A percentile compares a stretch with the other conserved stretches of the same genome.
Conservation (phyloP, 2,113 vertebrate genomes). For the Ailurus styani region DNA sequence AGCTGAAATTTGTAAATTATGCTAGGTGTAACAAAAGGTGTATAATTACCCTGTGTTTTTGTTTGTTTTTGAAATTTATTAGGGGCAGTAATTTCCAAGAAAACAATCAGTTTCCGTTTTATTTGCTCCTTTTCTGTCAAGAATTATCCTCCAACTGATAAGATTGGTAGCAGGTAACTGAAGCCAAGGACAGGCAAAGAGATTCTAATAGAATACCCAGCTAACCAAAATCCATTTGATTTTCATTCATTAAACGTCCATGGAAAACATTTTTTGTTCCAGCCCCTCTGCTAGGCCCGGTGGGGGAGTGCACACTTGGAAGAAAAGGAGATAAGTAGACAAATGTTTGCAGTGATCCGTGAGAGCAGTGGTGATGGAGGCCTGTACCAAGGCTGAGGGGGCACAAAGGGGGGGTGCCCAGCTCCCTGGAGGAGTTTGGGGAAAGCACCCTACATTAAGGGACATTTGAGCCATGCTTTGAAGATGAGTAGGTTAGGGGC, state of each 20-base stretch:
- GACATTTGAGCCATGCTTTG: background rate
- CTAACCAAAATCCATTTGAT: background rate
- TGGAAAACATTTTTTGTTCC: background rate
- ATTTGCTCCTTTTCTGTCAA: conserved; percentile 24
- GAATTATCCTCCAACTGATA: background rate
- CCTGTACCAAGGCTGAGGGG: background rate
- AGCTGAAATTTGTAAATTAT: background rate
- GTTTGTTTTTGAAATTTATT: background rate
- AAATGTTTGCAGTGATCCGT: background rate
- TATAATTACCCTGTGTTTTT: background rate
- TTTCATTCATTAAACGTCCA: background rate
- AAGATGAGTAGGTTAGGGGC: background rate
- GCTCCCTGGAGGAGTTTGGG: background rate
- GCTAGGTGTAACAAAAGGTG: background rate
- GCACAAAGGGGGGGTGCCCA: background rate
- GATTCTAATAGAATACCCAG: background rate
- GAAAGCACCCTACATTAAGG: background rate
- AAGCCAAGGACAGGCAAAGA: background rate
- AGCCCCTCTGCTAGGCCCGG: background rate
- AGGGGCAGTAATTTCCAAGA: background rate
- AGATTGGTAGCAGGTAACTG: background rate
- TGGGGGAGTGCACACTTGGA: background rate
- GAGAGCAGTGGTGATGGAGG: background rate
- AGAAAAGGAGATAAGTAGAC: background rate
- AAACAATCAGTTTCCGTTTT: conserved; percentile 4